Base-by-base conservation (phyloP, 2,888 invertebrate species). In the Cephus pulcher region DNA sequence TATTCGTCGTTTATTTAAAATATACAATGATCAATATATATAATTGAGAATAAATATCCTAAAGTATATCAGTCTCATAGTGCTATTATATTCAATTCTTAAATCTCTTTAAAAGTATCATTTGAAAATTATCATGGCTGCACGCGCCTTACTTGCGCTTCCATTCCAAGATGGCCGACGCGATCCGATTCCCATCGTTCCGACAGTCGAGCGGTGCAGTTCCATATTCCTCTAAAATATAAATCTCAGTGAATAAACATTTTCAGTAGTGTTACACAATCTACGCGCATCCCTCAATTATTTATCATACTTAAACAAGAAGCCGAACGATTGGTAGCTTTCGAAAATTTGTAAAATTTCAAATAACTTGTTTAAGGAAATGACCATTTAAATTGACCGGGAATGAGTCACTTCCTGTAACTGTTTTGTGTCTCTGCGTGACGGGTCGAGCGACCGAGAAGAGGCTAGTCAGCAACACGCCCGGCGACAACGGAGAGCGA, bases 391-490 rank as follows among this genome's bases (percentile, higher is more conserved):
- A 23, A 56, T 56, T 23, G 23, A 56, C 23, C 56, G 56, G 56
- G 56, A 56, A 56, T 56, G 56, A 56, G 56, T 56, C 56, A 56
- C 56, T 56, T 56, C 56, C 56, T 56, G 56, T 56, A 56, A 56
- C 56, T 56, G 56, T 56, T 23, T 56, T 56, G 56, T 56, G 56
- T 56, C 56, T 56, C 56, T 71, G 34, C 71, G 71, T 71, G 33
- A 71, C 71, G 34, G 32, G 71, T 6, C 71, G 71, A 32, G 32
- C 71, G 71, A 71, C 32, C 71, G 71, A 71, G 71, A 71, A 71
- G 71, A 33, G 78, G 80, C 75, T 75, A 78, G 40, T 70, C 75
- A 75, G 34, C 69, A 23, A 74, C 35, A 74, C 74, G 74, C 74
- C 30, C 30, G 74, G 56, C 75, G 69, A 76, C 76, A 34, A 76